A percentile compares a stretch with the other conserved stretches of the same genome.
phyloP scores from a whole-genome alignment of 2,113 vertebrate genomes.

The Stigmatopora nigra region DNA sequence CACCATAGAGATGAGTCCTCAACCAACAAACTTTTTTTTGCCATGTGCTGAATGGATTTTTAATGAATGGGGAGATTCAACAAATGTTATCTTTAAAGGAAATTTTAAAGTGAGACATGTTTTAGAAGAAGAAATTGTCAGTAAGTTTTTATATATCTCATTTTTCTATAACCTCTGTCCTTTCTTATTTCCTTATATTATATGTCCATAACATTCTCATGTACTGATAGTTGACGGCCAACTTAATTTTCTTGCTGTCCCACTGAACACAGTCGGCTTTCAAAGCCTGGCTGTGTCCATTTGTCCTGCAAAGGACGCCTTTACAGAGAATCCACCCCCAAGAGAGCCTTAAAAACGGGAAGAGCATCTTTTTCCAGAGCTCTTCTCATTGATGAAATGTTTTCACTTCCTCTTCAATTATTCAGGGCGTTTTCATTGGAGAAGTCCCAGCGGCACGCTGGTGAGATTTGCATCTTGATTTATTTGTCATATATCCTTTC shows the following conservation, averaged over 20 bases:
- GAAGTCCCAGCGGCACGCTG: conserved; percentile 67
- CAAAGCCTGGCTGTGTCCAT: conserved; percentile 3
- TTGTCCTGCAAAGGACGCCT: conserved; percentile 9
- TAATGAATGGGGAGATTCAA: conserved; percentile 13
- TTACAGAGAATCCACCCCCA: conserved; percentile 7
- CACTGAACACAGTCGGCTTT: fast-evolving
- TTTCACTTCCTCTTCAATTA: conserved; percentile 70
- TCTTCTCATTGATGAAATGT: conserved; percentile 73
- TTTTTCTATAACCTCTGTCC: background rate
- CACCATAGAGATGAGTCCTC: conserved; percentile 68
- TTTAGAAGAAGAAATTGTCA: too few relatives aligned
- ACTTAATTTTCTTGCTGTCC: background rate
- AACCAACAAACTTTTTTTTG: background rate
- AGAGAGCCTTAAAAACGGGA: conserved; percentile 28
- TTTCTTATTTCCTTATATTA: too few relatives aligned
- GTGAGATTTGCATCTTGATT: conserved; percentile 77
- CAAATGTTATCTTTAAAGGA: conserved; percentile 19
- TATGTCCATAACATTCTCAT: too few relatives aligned
- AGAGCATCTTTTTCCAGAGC: conserved; percentile 38
- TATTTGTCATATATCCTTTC: conserved; percentile 80
- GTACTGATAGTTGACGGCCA: background rate
- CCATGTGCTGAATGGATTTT: background rate
- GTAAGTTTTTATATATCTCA: background rate
- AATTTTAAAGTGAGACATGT: background rate
- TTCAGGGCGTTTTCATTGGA: conserved; percentile 71